phyloP scores from a whole-genome alignment of 2,888 invertebrate species.

The Aleiodes alternator region DNA sequence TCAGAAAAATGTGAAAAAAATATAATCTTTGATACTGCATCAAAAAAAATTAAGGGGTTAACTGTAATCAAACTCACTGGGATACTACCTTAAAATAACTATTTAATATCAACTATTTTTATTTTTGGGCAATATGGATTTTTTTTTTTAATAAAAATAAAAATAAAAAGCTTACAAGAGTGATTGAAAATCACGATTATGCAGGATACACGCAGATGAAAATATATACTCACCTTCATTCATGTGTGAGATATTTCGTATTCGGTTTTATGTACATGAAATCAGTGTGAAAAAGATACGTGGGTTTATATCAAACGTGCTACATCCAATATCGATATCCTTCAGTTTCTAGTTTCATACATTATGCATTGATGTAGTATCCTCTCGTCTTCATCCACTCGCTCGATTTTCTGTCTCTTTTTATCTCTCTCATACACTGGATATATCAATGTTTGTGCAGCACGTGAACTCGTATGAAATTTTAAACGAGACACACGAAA shows the following conservation, averaged over 20 bases:
- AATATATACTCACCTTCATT: slow-evolving; percentile 1
- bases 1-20: too few relatives aligned
- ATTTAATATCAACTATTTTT: too few relatives aligned
- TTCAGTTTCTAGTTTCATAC: slow-evolving; percentile 30
- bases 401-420: neutral
- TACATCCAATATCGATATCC: slow-evolving; percentile 32
- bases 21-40: too few relatives aligned
- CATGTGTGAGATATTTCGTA: slow-evolving; percentile 16
- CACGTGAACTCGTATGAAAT: too few relatives aligned
- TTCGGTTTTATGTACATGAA: slow-evolving; percentile 24
- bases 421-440: neutral
- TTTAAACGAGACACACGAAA: too few relatives aligned
- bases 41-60: too few relatives aligned
- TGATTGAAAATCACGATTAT: slow-evolving; percentile 25
- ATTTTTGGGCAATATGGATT: too few relatives aligned
- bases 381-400: neutral
- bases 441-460: slow-evolving; percentile 15
- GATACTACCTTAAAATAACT: too few relatives aligned
- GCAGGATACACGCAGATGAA: neutral
- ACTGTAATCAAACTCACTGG: too few relatives aligned
- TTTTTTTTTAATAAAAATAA: neutral
- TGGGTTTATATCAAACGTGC: slow-evolving; percentile 14
- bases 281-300: slow-evolving; percentile 20
- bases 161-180: neutral
- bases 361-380: slow-evolving; percentile 20